phyloP scores from a whole-genome alignment of 2,797 vertebrate species.

The Ctenopoma kingsleyae region DNA sequence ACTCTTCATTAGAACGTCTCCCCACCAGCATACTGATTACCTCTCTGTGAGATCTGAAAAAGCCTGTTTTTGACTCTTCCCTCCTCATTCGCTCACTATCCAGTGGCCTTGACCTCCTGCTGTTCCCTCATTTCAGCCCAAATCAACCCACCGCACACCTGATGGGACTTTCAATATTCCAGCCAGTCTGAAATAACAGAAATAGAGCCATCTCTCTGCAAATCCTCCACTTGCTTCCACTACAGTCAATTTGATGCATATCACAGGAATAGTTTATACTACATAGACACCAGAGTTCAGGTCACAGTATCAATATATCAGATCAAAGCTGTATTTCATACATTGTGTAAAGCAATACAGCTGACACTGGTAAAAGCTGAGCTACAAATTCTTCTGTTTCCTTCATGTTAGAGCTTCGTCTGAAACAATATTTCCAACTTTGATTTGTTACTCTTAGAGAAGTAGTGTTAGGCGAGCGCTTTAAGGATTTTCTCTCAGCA shows the following conservation, averaged over 20 bases:
- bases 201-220: constrained; percentile 47
- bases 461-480: constrained; percentile 16
- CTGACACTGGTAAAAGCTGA: constrained; percentile 25
- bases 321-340: constrained; percentile 32
- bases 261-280: constrained; percentile 17
- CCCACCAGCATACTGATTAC: constrained; percentile 72
- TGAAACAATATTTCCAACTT: constrained; percentile 31
- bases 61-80: constrained; percentile 43
- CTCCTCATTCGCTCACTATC: constrained; percentile 47
- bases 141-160: constrained; percentile 59
- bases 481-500: constrained; percentile 34
- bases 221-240: constrained; percentile 38
- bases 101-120: constrained; percentile 59
- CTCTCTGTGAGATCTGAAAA: constrained; percentile 65
- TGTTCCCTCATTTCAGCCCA: constrained; percentile 66
- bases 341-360: constrained; percentile 23
- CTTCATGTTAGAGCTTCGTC: constrained; percentile 16
- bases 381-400: constrained; percentile 6
- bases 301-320: neutral
- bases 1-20: constrained; percentile 70
- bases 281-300: constrained; percentile 21
- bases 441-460: constrained; percentile 42
- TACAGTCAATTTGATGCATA: constrained; percentile 45
- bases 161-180: constrained; percentile 56
- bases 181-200: constrained; percentile 44